These are phyloP conservation scores for Onchidella celtica DNA, from an alignment of 2,888 invertebrate species.

Conservation along the genomic window DNA sequence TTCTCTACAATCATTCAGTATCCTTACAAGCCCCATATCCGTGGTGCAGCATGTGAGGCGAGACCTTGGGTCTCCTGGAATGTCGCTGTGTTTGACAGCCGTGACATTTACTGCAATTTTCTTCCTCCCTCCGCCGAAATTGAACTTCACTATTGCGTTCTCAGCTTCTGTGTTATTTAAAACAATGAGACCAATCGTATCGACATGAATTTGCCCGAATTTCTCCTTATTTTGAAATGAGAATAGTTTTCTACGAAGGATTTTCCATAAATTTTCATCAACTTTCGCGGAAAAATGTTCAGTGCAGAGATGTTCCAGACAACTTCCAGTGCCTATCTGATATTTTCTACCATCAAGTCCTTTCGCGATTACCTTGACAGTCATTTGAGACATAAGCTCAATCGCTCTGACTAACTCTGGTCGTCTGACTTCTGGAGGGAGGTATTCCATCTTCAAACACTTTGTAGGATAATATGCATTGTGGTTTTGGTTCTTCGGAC, in stretches of 20 bases:
- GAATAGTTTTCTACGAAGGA: not conserved
- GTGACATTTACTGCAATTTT: not conserved
- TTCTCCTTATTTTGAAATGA: constrained; percentile 1
- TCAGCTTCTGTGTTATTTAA: constrained; percentile 26
- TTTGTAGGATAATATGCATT: not conserved
- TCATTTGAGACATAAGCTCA: not conserved
- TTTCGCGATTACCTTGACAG: constrained; percentile 3
- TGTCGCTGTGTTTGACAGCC: not conserved
- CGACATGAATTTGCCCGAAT: not conserved
- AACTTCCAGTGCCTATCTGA: constrained; percentile 9
- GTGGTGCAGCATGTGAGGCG: constrained; percentile 15
- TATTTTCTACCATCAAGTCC: not conserved
- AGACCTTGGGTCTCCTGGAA: constrained; percentile 6
- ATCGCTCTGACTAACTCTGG: not conserved
- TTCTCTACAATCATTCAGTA: not conserved
- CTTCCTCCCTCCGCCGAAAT: not conserved
- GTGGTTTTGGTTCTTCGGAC: constrained; percentile 37
- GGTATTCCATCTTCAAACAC: not conserved
- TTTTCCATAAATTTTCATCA: not conserved
- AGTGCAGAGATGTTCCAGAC: not conserved
- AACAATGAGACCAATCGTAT: constrained; percentile 32
- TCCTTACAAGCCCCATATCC: constrained; percentile 1
- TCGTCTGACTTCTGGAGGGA: constrained; percentile 11
- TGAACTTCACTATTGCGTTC: constrained; percentile 28
- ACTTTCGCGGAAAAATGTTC: not conserved